Evolutionary conservation across 2,797 vertebrate genomes (phyloP), one percentile per base, ranked within the genome.

Genomic region (Sandelia bainsii): DNA sequence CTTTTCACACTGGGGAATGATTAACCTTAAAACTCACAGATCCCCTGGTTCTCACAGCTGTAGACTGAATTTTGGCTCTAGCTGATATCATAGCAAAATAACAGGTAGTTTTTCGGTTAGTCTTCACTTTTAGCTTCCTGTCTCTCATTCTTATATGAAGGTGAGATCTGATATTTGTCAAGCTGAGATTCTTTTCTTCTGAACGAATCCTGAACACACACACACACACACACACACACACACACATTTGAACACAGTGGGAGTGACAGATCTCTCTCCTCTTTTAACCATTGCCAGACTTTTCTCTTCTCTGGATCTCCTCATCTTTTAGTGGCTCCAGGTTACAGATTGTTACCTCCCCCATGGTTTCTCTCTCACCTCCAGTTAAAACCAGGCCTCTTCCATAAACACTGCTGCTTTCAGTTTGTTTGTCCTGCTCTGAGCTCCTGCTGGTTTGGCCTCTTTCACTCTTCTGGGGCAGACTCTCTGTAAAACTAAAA

Each of bases 201-300:
- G 54, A 71, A 22, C 59, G 54, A 79, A 62, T 67, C 16, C 57
- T 72, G 61, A 83, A 71, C 66, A 64, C 62, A 82, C 69, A 53
- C 46, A 27, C 27, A 27, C 27, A 27, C 27, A 27, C 27, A 27
- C 27, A 27, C 27, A n/a, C n/a, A n/a, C n/a, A n/a, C n/a, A 69
- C 66, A 62, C 2, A 62, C 20, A 60, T 54, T 44, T 56, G 16
- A 63, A 79, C 79, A 66, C 27, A 61, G 56, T 49, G 69, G 88
- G 82, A 86, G 42, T 85, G 78, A 83, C 82, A 77, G 77, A 59
- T 22, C 58, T 63, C 22, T n/a, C 12, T 7, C 44, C 58, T 59
- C 45, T 72, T 85, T 53, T 85, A 91, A 87, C 69, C 71, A 75
- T 76, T 84, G 48, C 78, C 87, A 89, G 85, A 83, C 66, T 6